Base-by-base conservation (phyloP, 2,113 vertebrate species). In the Oostethus manadensis region DNA sequence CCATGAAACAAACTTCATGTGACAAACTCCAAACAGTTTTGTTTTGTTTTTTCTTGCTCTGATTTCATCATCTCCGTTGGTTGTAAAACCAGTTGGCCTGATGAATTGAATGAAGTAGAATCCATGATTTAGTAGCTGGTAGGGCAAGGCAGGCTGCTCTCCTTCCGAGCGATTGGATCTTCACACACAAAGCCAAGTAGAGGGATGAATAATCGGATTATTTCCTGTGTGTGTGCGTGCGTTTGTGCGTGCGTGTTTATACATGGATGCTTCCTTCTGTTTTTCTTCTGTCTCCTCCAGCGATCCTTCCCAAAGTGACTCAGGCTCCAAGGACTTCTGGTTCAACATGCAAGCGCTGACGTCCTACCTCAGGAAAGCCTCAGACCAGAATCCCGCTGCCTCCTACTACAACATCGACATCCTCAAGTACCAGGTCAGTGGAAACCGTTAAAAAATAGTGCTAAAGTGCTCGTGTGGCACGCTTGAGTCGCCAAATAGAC, bases 321-420 rank as follows among this genome's bases (percentile, higher is more conserved):
- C 92, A 20, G 91, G 90, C 84, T 89, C 91, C 79, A 97, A 90
- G 84, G 93, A 97, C 86, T 98, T 96, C 84, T 98, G 94, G 94
- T 93, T 99, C 91, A 97, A 99, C 86, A 99, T 99, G 97, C 93
- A 94, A 88, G 94, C 93, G 64, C 89, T 98, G 86, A 97, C 91
- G 49, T 71, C 94, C 88, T 98, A 95, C 93, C 96, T 99, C 93
- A 96, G 92, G 87, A 99, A 98, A 81, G 80, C 92, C 58, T 92
- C 93, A 18, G 96, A 99, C 66, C 96, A 97, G 84, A 99, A 93
- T 81, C 96, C 97, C 51, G 82, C 93, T 64, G 92, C 96, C 56
- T 96, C 96, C 64, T 99, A 98, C 61, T 98, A 97, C 56, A 99
- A 99, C n/a, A 92, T 98, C 70, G 95, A 99, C 84, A 90, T 97